Percentiles rank a stretch among this genome's conserved stretches.
Evolutionary conservation across 2,797 vertebrate genomes (phyloP).

Genomic region (Channa striata): DNA sequence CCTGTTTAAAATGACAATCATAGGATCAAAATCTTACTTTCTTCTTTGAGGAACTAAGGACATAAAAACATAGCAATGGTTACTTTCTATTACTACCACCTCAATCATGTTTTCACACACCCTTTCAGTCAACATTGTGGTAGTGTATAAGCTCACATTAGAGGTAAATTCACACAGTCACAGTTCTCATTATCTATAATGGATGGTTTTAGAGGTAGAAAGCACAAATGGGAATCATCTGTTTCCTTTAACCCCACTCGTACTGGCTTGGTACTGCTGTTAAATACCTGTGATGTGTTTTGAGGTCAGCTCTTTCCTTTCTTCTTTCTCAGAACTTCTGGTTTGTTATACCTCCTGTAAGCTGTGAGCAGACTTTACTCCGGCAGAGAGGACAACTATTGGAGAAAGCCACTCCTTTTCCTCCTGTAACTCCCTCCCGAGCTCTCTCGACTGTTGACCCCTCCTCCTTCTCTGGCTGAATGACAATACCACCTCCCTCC

Average conservation of each 20-base stretch:
- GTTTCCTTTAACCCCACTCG: conserved; percentile 44
- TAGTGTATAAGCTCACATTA: conserved; percentile 39
- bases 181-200: conserved; percentile 58
- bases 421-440: conserved; percentile 71
- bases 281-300: conserved; percentile 69
- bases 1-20: neutral
- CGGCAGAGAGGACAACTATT: conserved; percentile 75
- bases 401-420: conserved; percentile 87
- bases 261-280: conserved; percentile 37
- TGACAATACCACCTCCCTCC: conserved; percentile 82
- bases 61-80: neutral
- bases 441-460: conserved; percentile 60
- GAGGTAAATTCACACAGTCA: conserved; percentile 45
- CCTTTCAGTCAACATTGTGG: conserved; percentile 40
- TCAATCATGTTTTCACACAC: conserved; percentile 19
- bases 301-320: conserved; percentile 43
- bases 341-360: conserved; percentile 76
- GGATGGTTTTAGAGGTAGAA: conserved; percentile 57
- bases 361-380: conserved; percentile 75
- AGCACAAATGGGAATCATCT: conserved; percentile 48
- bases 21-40: neutral
- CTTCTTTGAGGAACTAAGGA: neutral
- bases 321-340: conserved; percentile 59
- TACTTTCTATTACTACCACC: conserved; percentile 5
- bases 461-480: conserved; percentile 75